These are phyloP conservation scores for Phoenicopterus ruber DNA, from an alignment of 2,113 vertebrate species.

Conservation along the genomic window DNA sequence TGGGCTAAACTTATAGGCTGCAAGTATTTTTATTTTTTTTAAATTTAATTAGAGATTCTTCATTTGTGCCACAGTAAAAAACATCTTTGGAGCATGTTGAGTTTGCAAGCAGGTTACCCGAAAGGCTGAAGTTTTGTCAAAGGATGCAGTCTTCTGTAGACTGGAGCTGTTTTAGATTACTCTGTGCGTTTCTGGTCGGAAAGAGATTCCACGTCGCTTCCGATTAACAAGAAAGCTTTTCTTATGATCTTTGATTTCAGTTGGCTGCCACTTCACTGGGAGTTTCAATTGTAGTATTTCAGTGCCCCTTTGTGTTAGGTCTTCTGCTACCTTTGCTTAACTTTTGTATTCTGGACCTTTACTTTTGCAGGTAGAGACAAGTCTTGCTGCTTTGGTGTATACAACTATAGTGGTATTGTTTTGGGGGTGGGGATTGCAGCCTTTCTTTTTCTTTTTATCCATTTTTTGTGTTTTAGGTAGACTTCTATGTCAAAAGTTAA, in stretches of 20 bases:
- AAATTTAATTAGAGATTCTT: background rate
- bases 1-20: background rate
- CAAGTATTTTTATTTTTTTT: background rate
- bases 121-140: background rate
- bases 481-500: background rate
- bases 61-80: background rate
- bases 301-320: background rate
- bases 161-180: background rate
- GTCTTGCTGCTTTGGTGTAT: background rate
- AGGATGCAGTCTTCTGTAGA: background rate
- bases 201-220: background rate
- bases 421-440: background rate
- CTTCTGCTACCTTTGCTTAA: background rate
- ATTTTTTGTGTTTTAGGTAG: background rate
- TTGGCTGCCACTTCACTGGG: slow-evolving; percentile 15
- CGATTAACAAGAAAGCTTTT: background rate
- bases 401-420: background rate
- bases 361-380: background rate
- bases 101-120: background rate
- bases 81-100: background rate
- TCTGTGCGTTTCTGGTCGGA: background rate
- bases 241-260: slow-evolving; percentile 25
- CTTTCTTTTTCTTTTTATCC: background rate
- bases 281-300: slow-evolving; percentile 11
- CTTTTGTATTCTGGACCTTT: background rate